These are phyloP conservation scores for Ormyrus labotus DNA, from an alignment of 2,888 invertebrate species.

Conservation along the genomic window DNA sequence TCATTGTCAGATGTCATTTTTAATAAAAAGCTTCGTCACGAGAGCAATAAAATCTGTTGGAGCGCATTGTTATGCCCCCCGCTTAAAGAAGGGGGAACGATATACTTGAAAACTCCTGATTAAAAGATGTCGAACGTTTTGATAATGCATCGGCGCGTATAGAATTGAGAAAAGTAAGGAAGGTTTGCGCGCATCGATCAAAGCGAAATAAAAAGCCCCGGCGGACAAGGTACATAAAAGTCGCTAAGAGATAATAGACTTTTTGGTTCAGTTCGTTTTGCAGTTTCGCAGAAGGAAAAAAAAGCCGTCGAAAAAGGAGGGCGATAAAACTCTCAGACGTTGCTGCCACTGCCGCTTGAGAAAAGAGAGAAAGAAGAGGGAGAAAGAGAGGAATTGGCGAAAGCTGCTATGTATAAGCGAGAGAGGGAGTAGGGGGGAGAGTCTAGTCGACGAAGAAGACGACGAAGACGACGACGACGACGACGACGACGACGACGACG, in stretches of 20 bases:
- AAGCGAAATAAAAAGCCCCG: too few relatives aligned
- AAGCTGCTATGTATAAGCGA: background rate
- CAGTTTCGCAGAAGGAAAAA: background rate
- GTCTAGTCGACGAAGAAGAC: background rate
- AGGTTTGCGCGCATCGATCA: too few relatives aligned
- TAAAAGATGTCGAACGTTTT: too few relatives aligned
- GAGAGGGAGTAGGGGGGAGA: background rate
- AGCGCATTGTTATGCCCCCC: too few relatives aligned
- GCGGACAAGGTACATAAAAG: background rate
- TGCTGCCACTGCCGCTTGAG: background rate
- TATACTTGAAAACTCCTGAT: too few relatives aligned
- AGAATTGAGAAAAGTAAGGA: too few relatives aligned
- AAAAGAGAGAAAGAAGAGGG: slow-evolving; percentile 14
- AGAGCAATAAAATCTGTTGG: too few relatives aligned
- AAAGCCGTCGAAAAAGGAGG: background rate
- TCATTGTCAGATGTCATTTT: too few relatives aligned
- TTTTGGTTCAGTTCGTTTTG: slow-evolving; percentile 10
- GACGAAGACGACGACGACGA: background rate
- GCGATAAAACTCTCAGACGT: slow-evolving; percentile 11
- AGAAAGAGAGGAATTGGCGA: slow-evolving; percentile 10
- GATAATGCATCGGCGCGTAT: too few relatives aligned
- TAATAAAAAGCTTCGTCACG: too few relatives aligned
- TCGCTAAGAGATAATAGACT: slow-evolving; percentile 17
- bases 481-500: slow-evolving; percentile 7
- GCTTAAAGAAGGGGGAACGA: too few relatives aligned